Evolutionary conservation across 2,113 vertebrate species (phyloP).

Genomic region (Zingel zingel): DNA sequence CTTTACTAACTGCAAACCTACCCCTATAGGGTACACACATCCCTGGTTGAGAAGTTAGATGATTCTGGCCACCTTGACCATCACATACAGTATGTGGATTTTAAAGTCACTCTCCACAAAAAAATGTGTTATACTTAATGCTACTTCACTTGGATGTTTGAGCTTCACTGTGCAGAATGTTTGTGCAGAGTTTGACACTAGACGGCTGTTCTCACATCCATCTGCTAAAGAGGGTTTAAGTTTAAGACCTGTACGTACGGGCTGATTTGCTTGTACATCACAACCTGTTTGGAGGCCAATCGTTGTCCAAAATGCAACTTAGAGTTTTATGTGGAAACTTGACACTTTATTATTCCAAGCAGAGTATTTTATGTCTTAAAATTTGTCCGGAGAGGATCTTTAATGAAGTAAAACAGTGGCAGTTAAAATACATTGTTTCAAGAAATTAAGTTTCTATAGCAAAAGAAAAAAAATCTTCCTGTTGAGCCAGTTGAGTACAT

Average conservation of each 20-base stretch:
- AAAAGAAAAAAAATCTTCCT: background rate
- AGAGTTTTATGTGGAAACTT: background rate
- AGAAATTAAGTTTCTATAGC: background rate
- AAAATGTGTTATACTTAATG: too few species aligned
- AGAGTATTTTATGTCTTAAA: background rate
- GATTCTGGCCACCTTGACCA: too few species aligned
- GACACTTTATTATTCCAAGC: background rate
- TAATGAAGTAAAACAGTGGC: background rate
- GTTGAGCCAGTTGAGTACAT: constrained; percentile 12
- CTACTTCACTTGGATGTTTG: too few species aligned
- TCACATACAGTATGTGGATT: too few species aligned
- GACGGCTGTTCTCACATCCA: background rate
- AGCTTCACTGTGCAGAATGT: too few species aligned
- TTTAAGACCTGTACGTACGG: background rate
- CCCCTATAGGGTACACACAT: too few species aligned
- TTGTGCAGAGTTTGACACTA: background rate
- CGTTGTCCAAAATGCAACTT: background rate
- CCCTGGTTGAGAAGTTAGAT: too few species aligned
- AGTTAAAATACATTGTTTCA: background rate
- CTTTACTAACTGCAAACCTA: too few species aligned
- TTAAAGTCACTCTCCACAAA: too few species aligned
- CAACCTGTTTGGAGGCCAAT: background rate
- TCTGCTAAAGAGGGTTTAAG: background rate
- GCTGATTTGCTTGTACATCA: background rate
- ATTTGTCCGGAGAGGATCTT: background rate